phyloP scores from a whole-genome alignment of 2,888 invertebrate genomes.

The Ichneumoninae sp. region DNA sequence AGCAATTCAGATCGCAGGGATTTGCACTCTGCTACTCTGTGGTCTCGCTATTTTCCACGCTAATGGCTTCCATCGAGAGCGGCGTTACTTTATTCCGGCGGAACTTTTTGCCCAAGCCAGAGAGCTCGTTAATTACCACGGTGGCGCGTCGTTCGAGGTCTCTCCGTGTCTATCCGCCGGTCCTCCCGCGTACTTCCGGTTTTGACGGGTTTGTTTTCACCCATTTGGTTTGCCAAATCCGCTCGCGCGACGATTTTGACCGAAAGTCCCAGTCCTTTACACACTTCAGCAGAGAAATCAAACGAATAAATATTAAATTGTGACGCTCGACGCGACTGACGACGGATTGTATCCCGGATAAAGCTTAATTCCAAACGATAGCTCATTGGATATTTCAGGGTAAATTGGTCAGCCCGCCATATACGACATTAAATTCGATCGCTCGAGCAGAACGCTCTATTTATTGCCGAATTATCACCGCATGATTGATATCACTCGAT shows the following conservation, averaged over 20 bases:
- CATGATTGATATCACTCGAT: conserved; percentile 28
- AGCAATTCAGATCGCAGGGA: neutral
- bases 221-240: conserved; percentile 14
- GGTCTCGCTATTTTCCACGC: conserved; percentile 72
- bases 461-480: conserved; percentile 38
- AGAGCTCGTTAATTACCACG: conserved; percentile 77
- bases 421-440: conserved; percentile 44
- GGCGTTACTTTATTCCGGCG: conserved; percentile 76
- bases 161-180: conserved; percentile 5
- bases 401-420: conserved; percentile 2
- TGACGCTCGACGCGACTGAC: conserved; percentile 50
- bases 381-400: conserved; percentile 33
- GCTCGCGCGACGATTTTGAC: conserved; percentile 32
- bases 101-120: conserved; percentile 68
- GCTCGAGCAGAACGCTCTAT: conserved; percentile 42
- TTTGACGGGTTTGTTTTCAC: conserved; percentile 47
- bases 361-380: conserved; percentile 12
- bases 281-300: conserved; percentile 40
- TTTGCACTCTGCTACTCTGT: conserved; percentile 19
- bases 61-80: conserved; percentile 77
- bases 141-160: conserved; percentile 30
- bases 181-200: conserved; percentile 43
- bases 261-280: neutral
- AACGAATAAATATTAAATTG: conserved; percentile 53
- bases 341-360: conserved; percentile 24